Percentiles rank a stretch among this genome's conserved stretches.
These are phyloP conservation scores for Camponotus fellah DNA, from an alignment of 2,888 invertebrate genomes.

Conservation along the genomic window DNA sequence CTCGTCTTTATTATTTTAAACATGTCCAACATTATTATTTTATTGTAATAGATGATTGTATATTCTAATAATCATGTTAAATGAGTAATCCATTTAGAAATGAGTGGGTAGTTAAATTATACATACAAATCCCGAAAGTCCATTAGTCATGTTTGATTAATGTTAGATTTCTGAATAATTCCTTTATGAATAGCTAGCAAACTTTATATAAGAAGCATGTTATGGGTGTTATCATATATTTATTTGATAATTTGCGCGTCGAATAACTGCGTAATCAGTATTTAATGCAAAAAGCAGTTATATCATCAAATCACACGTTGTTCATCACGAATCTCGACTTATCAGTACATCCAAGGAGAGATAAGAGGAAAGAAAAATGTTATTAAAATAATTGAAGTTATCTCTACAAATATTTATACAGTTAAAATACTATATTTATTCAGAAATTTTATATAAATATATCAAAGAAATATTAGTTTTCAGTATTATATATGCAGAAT, in stretches of 20 bases:
- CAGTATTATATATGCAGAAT: neutral
- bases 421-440: neutral
- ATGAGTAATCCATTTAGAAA: neutral
- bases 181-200: constrained; percentile 21
- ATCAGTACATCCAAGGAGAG: neutral
- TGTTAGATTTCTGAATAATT: constrained; percentile 25
- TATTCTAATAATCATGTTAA: neutral
- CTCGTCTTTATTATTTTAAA: neutral
- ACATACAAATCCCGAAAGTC: constrained; percentile 18
- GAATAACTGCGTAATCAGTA: neutral
- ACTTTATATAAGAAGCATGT: constrained; percentile 12
- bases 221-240: constrained; percentile 21
- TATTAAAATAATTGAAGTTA: neutral
- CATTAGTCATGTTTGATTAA: constrained; percentile 6
- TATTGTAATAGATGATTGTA: neutral
- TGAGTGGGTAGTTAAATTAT: constrained; percentile 9
- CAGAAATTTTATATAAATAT: neutral
- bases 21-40: neutral
- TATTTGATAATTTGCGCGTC: constrained; percentile 22
- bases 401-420: neutral
- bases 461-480: neutral
- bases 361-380: neutral
- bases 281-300: constrained; percentile 25
- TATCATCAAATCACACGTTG: neutral
- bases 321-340: neutral